Percentiles rank a stretch among this genome's conserved stretches.
Evolutionary conservation across 37 sponge, comb jelly and placozoan genomes (phyloP).

Genomic region (Eunapius fragilis): DNA sequence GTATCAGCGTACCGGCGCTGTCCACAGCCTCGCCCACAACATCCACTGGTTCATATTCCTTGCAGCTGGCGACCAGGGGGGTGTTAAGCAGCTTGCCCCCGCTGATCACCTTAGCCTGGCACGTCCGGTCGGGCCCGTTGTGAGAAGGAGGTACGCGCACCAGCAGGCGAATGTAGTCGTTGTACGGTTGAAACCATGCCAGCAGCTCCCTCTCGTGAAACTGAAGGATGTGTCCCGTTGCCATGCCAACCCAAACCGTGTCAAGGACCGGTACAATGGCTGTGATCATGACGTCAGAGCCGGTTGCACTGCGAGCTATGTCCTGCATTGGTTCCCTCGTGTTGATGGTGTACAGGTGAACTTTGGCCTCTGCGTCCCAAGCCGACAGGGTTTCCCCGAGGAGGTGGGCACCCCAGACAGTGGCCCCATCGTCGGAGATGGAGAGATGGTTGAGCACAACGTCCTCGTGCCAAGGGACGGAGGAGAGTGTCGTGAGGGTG

Average conservation of each 20-base stretch:
- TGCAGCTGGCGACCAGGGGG: neutral
- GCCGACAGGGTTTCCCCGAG: slow-evolving; percentile 28
- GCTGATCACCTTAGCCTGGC: slow-evolving; percentile 35
- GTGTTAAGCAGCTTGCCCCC: slow-evolving; percentile 21
- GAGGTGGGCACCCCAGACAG: slow-evolving; percentile 55
- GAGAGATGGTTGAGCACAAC: slow-evolving; percentile 15
- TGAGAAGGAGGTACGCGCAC: neutral
- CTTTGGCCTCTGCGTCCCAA: slow-evolving; percentile 27
- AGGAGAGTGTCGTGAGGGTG: slow-evolving; percentile 9
- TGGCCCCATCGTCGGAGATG: slow-evolving; percentile 15
- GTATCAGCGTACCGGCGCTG: slow-evolving; percentile 26
- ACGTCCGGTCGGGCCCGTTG: slow-evolving; percentile 8
- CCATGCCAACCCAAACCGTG: slow-evolving; percentile 69
- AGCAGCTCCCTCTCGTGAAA: slow-evolving; percentile 38
- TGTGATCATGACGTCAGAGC: slow-evolving; percentile 33
- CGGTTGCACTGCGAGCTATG: neutral
- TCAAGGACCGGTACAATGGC: slow-evolving; percentile 50
- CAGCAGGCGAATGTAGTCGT: slow-evolving; percentile 41
- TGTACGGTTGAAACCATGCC: slow-evolving; percentile 25
- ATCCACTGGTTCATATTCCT: neutral
- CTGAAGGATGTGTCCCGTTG: slow-evolving; percentile 64
- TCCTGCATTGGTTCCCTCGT: neutral
- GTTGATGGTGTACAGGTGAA: slow-evolving; percentile 14
- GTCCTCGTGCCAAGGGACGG: neutral
- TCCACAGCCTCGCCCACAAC: neutral